Base-by-base conservation (phyloP, 2,113 vertebrate species). In the Oncorhynchus clarkii region DNA sequence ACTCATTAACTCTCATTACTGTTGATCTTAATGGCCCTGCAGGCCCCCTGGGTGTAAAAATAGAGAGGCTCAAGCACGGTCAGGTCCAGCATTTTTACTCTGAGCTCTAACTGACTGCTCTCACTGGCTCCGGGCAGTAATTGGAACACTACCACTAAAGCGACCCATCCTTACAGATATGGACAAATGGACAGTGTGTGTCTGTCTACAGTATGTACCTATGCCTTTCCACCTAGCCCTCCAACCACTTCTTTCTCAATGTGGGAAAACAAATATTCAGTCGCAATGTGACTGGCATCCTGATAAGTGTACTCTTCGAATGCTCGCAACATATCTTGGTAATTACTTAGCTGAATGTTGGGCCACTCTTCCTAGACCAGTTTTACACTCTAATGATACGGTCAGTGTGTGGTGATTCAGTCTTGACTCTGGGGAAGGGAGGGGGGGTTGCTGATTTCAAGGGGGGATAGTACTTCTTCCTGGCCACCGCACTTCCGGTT, bases 1-100 rank as follows among this genome's bases (percentile, higher is more conserved):
- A 45, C 78, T 93, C 87, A 91, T 92, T 93, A 90, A 88, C 85
- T 88, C 89, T 90, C 89, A 91, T 92, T 90, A 91, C 86, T 24
- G 87, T 81, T 45, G 39, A 45, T 45, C 39, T 45, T 45, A 45
- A 45, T 45, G 39, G 39, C 39, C 39, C 39, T 45, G 83, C 81
- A 73, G 79, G 71, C 26, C 31, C 18, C 67, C 66, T 34, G 29
- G 31, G 84, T 79, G 87, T 89, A 93, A 93, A 94, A 93, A 94
- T 45, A 92, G 92, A 88, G 2, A 27, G 60, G 14, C n/a, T 72
- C 11, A 24, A 67, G 60, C 31, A 18, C 68, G 31, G 51, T 48
- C 80, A 51, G 67, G 69, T 79, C 78, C 79, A 87, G 71, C 82
- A 80, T 89, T 89, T 92, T 86, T 85, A 90, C 81, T 80, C 83